Base-by-base conservation (phyloP, 1,140 invertebrate genomes). In the Eciton burchellii region DNA sequence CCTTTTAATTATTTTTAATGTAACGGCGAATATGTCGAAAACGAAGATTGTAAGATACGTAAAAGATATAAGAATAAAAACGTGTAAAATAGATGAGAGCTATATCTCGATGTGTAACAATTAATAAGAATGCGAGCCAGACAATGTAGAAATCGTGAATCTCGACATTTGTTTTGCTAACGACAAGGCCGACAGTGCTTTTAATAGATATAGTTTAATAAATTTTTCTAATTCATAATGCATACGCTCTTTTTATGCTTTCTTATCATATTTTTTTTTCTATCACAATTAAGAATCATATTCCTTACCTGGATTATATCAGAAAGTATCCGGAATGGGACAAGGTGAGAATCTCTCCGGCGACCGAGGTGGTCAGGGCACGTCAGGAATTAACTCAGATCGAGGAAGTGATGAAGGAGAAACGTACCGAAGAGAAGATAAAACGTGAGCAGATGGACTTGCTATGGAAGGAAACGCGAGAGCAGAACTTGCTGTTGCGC, bases 321-420 rank as follows among this genome's bases (percentile, higher is more conserved):
- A 95, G 95, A 89, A 95, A 95, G 88, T 94, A 95, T 90, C 95
- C 95, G 81, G 94, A 95, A 93, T 95, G 95, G 94, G 95, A 95
- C 74, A 90, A 94, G 0, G 92, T 94, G 0, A 93, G 94, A n/a
- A 91, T 93, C 1, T 94, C 92, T 0, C 94, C 95, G 3, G 93
- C 94, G 71, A 93, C 95, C 3, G 88, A 95, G 63, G 91, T 95
- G 84, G 93, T 95, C 60, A 94, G 94, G 71, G 93, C 94, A 0
- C 92, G 92, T 0, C 90, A 93, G 3, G 94, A 95, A 47, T 89
- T 95, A 0, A 90, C 90, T 84, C 88, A 92, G n/a, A 93, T 94
- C 0, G 94, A 95, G 9, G 90, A 93, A 54, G 92, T 93, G 41
- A 90, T 95, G 3, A 89, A 89, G 0, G 72, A 87, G 2, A 95